Base-by-base conservation (phyloP, 2,113 vertebrate genomes). In the Syrrhaptes paradoxus region DNA sequence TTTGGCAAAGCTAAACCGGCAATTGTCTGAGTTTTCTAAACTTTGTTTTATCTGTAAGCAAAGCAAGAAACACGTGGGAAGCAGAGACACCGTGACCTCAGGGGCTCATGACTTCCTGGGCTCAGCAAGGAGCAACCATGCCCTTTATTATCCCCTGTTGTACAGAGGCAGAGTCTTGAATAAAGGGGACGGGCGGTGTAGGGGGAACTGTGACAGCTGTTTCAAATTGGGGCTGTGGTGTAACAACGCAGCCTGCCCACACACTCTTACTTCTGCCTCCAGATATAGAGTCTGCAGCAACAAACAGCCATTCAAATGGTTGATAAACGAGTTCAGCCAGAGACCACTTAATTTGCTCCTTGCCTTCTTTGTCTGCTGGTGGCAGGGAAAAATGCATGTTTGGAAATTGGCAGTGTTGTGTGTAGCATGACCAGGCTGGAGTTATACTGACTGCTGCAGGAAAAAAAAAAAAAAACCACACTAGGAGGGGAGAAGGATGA, bases 311-410 rank as follows among this genome's bases (percentile, higher is more conserved):
- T 79, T 86, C 78, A 15, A 74, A 80, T 2, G 8, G 70, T 43
- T 82, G 89, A 62, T 72, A 89, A 96, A 96, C 1, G 32, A 96
- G 76, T 83, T 96, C 85, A 80, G 70, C 41, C n/a, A 0, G 13
- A 89, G 85, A 94, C 89, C 87, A 57, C 94, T 97, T 92, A 78
- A 93, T 95, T 90, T 96, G 85, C 79, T 96, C 83, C 82, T 92
- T 43, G 67, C 87, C 34, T 89, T 48, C 76, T 93, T 80, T 82
- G 82, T 70, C 81, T 94, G 96, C 66, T 34, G 5, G 75, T 61
- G 95, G 92, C 86, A 94, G 80, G 66, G 79, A 15, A 80, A 94
- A 97, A 87, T 52, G 84, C 68, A 15, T 22, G 83, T 82, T 90
- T 93, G 76, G 90, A 95, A 96, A 96, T 95, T 93, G 90, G 85